Evolutionary conservation across 2,797 vertebrate genomes (phyloP).

Genomic region (Brachyalestes nurse): DNA sequence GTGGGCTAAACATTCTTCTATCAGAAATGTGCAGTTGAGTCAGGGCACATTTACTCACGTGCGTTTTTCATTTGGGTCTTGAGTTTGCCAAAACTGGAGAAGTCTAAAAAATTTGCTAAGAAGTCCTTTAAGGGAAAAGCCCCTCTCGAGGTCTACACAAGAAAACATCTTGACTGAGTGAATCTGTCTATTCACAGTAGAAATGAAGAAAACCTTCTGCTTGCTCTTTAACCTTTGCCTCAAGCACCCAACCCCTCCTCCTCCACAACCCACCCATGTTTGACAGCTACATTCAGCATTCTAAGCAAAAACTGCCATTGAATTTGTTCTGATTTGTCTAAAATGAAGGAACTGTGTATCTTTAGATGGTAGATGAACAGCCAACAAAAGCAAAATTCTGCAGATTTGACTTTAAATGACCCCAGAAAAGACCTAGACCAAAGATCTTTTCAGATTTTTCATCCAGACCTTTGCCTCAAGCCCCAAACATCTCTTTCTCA

Average conservation of each 20-base stretch:
- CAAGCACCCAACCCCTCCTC: constrained; percentile 21
- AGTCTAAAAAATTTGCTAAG: constrained; percentile 4
- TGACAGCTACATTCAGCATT: not conserved
- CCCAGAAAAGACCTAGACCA: too few species aligned
- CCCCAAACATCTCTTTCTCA: too few species aligned
- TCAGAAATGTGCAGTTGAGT: not conserved
- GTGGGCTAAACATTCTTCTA: not conserved
- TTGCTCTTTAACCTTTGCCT: constrained; percentile 20
- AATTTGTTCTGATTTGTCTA: not conserved
- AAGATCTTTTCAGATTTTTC: too few species aligned
- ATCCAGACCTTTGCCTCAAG: too few species aligned
- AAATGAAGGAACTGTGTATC: not conserved
- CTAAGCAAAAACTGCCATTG: not conserved
- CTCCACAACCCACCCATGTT: constrained; percentile 2
- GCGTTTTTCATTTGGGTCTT: constrained; percentile 4
- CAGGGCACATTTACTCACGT: constrained; percentile 15
- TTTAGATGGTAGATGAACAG: too few species aligned
- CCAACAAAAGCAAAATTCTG: too few species aligned
- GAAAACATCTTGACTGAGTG: constrained; percentile 27
- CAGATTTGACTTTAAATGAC: too few species aligned
- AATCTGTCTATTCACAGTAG: not conserved
- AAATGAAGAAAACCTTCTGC: constrained; percentile 1
- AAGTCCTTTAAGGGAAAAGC: constrained; percentile 18
- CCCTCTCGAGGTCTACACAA: not conserved
- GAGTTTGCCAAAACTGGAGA: constrained; percentile 4